These are phyloP conservation scores for Caenorhabditis panamensis DNA, from an alignment of 2,888 invertebrate species.

Conservation along the genomic window DNA sequence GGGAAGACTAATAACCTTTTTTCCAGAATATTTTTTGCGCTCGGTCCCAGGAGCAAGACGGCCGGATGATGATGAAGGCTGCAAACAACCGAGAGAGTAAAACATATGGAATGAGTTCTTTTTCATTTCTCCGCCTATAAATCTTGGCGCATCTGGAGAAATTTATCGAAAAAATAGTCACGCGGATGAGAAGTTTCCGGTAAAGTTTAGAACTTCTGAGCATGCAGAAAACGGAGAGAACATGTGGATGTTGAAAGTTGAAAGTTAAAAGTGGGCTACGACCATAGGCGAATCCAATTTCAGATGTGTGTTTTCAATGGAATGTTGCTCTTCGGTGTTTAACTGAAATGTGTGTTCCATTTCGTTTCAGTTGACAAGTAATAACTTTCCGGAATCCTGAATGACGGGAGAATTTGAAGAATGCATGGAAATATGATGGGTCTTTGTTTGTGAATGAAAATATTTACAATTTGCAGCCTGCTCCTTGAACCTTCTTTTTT, in stretches of 20 bases:
- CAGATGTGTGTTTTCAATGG: constrained; percentile 38
- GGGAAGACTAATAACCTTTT: constrained; percentile 15
- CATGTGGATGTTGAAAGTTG: background rate
- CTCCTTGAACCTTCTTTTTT: too few species aligned
- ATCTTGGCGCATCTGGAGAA: background rate
- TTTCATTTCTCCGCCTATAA: background rate
- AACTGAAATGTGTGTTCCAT: constrained; percentile 9
- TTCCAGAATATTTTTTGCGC: constrained; percentile 8
- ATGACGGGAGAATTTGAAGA: background rate
- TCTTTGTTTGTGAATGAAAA: background rate
- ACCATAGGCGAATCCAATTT: constrained; percentile 38
- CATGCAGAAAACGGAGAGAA: background rate
- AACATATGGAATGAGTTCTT: constrained; percentile 22
- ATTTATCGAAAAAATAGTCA: background rate
- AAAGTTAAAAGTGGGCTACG: background rate
- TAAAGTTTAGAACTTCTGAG: constrained; percentile 7
- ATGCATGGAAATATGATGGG: background rate
- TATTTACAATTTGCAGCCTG: too few species aligned
- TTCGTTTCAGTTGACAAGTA: background rate
- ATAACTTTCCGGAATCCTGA: background rate
- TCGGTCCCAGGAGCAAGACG: background rate
- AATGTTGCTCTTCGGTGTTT: constrained; percentile 24
- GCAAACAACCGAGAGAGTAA: constrained; percentile 1
- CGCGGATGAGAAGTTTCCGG: background rate
- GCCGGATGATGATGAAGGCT: background rate